phyloP scores from a whole-genome alignment of 2,113 vertebrate species.

The Pomatorhinus ruficollis region DNA sequence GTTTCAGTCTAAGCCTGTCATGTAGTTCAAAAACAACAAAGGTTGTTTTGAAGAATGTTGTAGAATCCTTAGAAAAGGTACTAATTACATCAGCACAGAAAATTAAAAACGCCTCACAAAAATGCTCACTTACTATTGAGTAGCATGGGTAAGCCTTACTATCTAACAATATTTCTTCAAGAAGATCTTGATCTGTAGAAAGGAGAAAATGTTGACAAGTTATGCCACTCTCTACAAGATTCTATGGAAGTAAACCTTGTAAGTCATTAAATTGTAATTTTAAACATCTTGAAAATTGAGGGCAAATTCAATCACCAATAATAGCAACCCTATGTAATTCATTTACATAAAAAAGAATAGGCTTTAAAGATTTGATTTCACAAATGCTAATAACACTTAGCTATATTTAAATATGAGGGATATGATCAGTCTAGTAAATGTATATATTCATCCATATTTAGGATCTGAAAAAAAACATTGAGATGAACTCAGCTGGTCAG shows the following conservation, averaged over 20 bases:
- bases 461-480: neutral
- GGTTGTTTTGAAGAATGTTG: neutral
- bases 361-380: neutral
- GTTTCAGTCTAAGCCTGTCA: neutral
- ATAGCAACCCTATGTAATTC: neutral
- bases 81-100: neutral
- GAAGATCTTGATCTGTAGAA: conserved; percentile 87
- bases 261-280: neutral
- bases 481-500: neutral
- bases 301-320: neutral
- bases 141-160: conserved; percentile 78
- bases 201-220: conserved; percentile 19
- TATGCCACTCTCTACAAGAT: neutral
- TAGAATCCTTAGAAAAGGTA: neutral
- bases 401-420: neutral
- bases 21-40: neutral
- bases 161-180: conserved; percentile 88
- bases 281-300: neutral
- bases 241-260: neutral
- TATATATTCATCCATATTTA: neutral
- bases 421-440: neutral
- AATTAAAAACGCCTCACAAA: neutral
- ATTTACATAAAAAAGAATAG: neutral
- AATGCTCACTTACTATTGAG: conserved; percentile 81
- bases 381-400: neutral